Conservation (phyloP, 2,888 invertebrate genomes). For the Bellardia bayeri region DNA sequence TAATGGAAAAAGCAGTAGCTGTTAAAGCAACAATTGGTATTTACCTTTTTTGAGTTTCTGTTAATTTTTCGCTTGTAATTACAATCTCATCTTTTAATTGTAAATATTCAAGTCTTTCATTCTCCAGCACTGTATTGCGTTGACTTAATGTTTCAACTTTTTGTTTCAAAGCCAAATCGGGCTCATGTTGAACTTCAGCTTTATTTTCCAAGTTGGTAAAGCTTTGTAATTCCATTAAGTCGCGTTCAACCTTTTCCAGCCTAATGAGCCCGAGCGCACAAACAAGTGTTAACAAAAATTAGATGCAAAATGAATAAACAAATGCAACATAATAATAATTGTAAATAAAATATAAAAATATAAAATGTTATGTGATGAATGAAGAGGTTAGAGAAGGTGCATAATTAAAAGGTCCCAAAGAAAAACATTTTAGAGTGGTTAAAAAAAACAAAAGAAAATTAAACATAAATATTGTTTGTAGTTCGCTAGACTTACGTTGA, state of each 20-base stretch:
- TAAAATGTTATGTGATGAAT: constrained; percentile 12
- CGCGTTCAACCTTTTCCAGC: constrained; percentile 85
- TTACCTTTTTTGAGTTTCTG: constrained; percentile 75
- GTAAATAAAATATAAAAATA: constrained; percentile 6
- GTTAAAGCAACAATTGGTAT: constrained; percentile 54
- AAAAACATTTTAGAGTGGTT: neutral
- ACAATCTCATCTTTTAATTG: constrained; percentile 64
- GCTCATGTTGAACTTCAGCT: constrained; percentile 78
- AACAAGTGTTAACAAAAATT: constrained; percentile 8
- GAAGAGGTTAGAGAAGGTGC: neutral
- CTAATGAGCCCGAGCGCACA: constrained; percentile 81
- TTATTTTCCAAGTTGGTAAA: constrained; percentile 87
- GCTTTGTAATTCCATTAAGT: constrained; percentile 86
- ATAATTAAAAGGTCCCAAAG: constrained; percentile 42
- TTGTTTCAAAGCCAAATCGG: constrained; percentile 75
- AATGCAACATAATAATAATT: constrained; percentile 23
- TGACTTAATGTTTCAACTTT: constrained; percentile 73
- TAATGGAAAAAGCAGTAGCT: neutral
- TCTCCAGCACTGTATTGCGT: constrained; percentile 74
- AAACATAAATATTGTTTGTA: neutral
- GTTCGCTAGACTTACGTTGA: constrained; percentile 57
- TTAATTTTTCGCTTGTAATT: constrained; percentile 58
- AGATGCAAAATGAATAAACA: constrained; percentile 17
- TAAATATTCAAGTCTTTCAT: constrained; percentile 73
- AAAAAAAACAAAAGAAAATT: neutral